Evolutionary conservation across 92 coral and sea anemone genomes (phyloP).

Genomic region (Epizoanthus rinbou): DNA sequence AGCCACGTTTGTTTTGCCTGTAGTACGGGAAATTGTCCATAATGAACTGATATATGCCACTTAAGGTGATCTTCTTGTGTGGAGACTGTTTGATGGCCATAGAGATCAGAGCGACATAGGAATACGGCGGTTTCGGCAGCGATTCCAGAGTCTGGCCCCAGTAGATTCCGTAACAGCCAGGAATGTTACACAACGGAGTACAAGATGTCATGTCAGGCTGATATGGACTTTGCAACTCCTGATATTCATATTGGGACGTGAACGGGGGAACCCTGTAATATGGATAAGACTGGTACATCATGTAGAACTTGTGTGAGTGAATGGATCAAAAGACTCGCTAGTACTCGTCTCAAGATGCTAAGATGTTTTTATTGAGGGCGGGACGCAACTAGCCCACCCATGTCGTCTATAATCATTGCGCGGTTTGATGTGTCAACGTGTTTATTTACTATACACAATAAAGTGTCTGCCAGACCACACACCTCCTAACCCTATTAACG

Average conservation of each 20-base stretch:
- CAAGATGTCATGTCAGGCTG: constrained; percentile 4
- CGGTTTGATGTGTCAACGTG: constrained; percentile 56
- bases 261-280: constrained; percentile 12
- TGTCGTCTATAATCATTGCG: constrained; percentile 30
- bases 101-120: constrained; percentile 92
- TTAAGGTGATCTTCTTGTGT: constrained; percentile 81
- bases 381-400: constrained; percentile 24
- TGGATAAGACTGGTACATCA: constrained; percentile 20
- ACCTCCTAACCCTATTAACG: constrained; percentile 15
- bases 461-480: constrained; percentile 73
- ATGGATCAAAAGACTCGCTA: constrained; percentile 14
- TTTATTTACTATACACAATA: constrained; percentile 70
- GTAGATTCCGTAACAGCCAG: constrained; percentile 35
- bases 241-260: constrained; percentile 1
- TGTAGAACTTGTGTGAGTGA: constrained; percentile 14
- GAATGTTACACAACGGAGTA: constrained; percentile 24
- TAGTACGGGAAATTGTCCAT: constrained; percentile 98
- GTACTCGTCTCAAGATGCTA: constrained; percentile 34
- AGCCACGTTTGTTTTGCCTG: constrained; percentile 93
- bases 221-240: background rate
- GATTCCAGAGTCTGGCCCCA: constrained; percentile 52
- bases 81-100: constrained; percentile 99
- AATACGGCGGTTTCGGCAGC: constrained; percentile 97
- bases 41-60: constrained; percentile 96
- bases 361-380: constrained; percentile 38